A percentile compares a stretch with the other conserved stretches of the same genome.
Evolutionary conservation across 1,140 invertebrate species (phyloP).

Genomic region (Leptopilina boulardi): DNA sequence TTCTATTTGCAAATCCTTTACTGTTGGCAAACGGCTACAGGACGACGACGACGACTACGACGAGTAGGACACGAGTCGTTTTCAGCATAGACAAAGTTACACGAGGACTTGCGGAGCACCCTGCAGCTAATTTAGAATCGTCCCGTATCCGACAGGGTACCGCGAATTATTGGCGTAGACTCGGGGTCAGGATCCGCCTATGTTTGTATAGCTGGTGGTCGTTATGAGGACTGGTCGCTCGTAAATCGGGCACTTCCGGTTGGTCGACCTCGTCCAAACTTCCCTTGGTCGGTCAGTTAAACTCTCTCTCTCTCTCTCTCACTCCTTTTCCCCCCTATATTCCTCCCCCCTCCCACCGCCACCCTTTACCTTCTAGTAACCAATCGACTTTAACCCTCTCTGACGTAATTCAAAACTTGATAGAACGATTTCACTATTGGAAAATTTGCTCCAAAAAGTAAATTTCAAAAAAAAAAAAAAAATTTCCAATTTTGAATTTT

Average conservation of each 20-base stretch:
- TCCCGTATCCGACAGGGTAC: constrained; percentile 57
- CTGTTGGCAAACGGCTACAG: constrained; percentile 3
- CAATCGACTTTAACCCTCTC: constrained; percentile 1
- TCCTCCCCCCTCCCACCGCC: background rate
- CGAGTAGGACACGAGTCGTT: constrained; percentile 7
- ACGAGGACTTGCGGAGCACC: constrained; percentile 14
- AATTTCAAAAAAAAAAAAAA: background rate
- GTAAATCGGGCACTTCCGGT: constrained; percentile 47
- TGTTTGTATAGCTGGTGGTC: constrained; percentile 46
- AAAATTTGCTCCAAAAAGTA: background rate
- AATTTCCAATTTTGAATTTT: too few species aligned
- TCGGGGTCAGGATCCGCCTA: constrained; percentile 50
- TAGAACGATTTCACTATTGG: background rate
- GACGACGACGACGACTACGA: too few species aligned
- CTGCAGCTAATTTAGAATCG: constrained; percentile 62
- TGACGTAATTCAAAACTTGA: background rate
- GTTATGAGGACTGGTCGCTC: constrained; percentile 51
- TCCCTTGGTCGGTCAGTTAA: constrained; percentile 38
- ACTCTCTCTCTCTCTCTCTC: constrained; percentile 33
- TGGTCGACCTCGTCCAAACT: constrained; percentile 44
- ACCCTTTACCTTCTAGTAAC: background rate
- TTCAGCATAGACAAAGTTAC: constrained; percentile 30
- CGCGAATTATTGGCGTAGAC: constrained; percentile 57
- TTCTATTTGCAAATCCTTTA: constrained; percentile 25
- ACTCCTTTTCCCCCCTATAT: background rate